These are phyloP conservation scores for Calliphora vomitoria DNA, from an alignment of 2,888 invertebrate genomes.

Conservation along the genomic window DNA sequence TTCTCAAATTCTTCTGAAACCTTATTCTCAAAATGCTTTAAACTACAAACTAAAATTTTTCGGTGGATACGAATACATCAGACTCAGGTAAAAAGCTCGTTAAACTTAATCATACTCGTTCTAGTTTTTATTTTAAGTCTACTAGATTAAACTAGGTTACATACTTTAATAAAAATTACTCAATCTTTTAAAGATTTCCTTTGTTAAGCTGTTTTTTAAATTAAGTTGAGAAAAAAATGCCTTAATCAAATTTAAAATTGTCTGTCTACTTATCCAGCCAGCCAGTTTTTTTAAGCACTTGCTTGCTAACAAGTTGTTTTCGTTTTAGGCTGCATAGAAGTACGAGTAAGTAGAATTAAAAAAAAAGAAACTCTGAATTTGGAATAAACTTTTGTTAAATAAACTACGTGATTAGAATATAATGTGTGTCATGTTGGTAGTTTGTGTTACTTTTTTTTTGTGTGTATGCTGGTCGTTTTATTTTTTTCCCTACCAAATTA, in stretches of 20 bases:
- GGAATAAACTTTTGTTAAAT: neutral
- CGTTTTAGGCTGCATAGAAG: constrained; percentile 1
- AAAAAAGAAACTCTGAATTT: neutral
- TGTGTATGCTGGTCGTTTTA: too few relatives aligned
- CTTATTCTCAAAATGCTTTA: too few relatives aligned
- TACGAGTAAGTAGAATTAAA: neutral
- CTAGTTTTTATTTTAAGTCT: too few relatives aligned
- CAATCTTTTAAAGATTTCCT: neutral
- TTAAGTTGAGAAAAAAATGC: neutral
- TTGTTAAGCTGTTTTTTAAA: neutral
- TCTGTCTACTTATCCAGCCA: neutral
- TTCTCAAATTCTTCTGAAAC: too few relatives aligned
- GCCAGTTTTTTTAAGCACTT: neutral
- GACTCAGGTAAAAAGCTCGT: too few relatives aligned
- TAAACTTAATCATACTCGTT: too few relatives aligned
- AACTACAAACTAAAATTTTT: too few relatives aligned
- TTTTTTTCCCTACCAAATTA: neutral
- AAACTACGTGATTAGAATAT: constrained; percentile 38
- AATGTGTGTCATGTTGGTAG: constrained; percentile 5
- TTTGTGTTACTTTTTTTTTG: neutral
- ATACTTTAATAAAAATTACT: neutral
- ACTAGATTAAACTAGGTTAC: neutral
- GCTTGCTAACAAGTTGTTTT: constrained; percentile 29
- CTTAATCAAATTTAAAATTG: neutral
- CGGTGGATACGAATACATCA: too few relatives aligned